phyloP scores from a whole-genome alignment of 2,888 invertebrate genomes.

The Pseudoips prasinana region DNA sequence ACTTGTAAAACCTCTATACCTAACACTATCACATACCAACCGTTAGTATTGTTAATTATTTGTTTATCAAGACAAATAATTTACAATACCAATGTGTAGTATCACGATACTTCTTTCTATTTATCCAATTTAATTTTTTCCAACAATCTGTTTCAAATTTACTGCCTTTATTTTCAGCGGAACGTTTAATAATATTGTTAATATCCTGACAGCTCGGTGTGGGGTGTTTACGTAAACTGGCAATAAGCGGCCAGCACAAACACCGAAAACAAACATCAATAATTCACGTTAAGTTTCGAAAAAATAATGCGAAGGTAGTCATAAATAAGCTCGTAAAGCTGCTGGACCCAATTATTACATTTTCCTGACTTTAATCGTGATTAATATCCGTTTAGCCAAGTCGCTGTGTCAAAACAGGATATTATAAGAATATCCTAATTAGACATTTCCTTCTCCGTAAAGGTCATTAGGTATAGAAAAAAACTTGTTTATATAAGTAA shows the following conservation, averaged over 20 bases:
- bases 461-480: too few species aligned
- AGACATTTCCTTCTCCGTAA: constrained; percentile 24
- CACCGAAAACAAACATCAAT: constrained; percentile 57
- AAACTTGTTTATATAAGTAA: too few species aligned
- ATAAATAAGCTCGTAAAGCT: constrained; percentile 66
- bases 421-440: constrained; percentile 32
- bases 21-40: too few species aligned
- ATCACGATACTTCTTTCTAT: too few species aligned
- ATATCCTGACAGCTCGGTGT: constrained; percentile 38
- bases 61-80: too few species aligned
- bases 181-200: constrained; percentile 36
- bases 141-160: too few species aligned
- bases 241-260: constrained; percentile 54
- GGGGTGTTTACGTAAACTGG: constrained; percentile 47
- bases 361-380: constrained; percentile 64
- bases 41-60: too few species aligned
- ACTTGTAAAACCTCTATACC: too few species aligned
- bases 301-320: constrained; percentile 58
- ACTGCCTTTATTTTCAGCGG: constrained; percentile 17
- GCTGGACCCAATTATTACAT: constrained; percentile 65
- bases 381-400: constrained; percentile 51
- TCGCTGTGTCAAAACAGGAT: constrained; percentile 39
- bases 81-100: too few species aligned
- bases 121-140: too few species aligned
- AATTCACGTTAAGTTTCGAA: constrained; percentile 58